Base-by-base conservation (phyloP, 2,888 invertebrate genomes). In the Archips xylosteana region DNA sequence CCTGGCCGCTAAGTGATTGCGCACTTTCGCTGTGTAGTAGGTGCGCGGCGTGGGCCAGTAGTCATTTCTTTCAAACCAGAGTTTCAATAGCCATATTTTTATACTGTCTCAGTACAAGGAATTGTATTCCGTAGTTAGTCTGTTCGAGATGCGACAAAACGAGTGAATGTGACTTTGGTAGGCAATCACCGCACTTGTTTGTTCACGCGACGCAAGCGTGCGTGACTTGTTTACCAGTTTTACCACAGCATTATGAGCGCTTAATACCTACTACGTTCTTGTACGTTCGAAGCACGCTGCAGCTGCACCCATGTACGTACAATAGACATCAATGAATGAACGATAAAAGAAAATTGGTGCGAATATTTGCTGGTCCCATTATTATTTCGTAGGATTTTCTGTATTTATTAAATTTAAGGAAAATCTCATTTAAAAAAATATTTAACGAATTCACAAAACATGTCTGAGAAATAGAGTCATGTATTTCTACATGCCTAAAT, bases 161-260 rank as follows among this genome's bases (percentile, higher is more conserved):
- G 59, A 15, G 10, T 70, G 78, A 75, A 76, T 77, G 71, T 79
- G 79, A 78, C 82, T 81, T 75, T 65, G 57, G 64, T 71, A 74
- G 75, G 82, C 82, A 81, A 83, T 83, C 86, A 81, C 81, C 83
- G 82, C 88, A 90, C 89, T 93, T 93, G 93, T 93, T 93, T 94
- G 91, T 93, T 90, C 93, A 94, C 93, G 94, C 91, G 89, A 82
- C 82, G 85, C 69, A 88, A 78, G 87, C 92, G 89, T 93, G 94
- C 87, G 84, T 87, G 86, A 85, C 88, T 92, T 92, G 91, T 93
- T 92, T 92, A 92, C 90, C 83, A 89, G 86, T 85, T 74, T 23
- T 61, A 61, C 69, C 68, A 64, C 63, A 59, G 67, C 59, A 73
- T 64, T 64, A 81, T 87, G 82, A 83, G 83, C 87, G 87, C 80